phyloP scores from a whole-genome alignment of 30 jellyfish, hydroid and myxozoan genomes.

The Hydractinia echinata region DNA sequence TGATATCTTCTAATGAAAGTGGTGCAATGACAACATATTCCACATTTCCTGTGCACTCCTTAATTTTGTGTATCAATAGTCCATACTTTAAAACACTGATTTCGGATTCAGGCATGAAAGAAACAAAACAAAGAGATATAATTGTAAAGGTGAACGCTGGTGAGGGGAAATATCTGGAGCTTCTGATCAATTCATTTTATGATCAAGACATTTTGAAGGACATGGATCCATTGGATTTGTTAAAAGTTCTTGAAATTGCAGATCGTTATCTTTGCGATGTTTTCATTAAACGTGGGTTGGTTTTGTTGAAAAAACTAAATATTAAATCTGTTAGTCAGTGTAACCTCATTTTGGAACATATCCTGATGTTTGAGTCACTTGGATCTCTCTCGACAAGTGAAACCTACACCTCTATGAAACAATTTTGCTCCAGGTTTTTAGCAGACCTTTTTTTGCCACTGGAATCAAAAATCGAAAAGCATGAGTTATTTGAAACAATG shows the following conservation, averaged over 20 bases:
- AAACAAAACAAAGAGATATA: constrained; percentile 12
- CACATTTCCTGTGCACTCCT: constrained; percentile 34
- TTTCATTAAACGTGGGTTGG: constrained; percentile 25
- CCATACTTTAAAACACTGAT: constrained; percentile 23
- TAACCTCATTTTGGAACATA: constrained; percentile 14
- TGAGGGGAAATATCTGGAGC: constrained; percentile 32
- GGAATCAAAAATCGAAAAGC: constrained; percentile 17
- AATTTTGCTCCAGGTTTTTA: constrained; percentile 23
- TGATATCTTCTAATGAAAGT: neutral
- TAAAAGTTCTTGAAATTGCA: constrained; percentile 26
- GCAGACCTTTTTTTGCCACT: constrained; percentile 8
- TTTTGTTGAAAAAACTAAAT: constrained; percentile 1
- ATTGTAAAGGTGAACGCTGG: constrained; percentile 28
- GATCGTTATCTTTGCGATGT: constrained; percentile 34
- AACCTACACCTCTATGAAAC: neutral
- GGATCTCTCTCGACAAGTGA: constrained; percentile 8
- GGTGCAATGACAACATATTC: neutral
- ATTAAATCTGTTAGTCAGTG: constrained; percentile 26
- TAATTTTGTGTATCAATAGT: constrained; percentile 33
- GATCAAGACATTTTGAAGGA: constrained; percentile 23
- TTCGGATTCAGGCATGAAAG: constrained; percentile 33
- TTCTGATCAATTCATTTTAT: constrained; percentile 32
- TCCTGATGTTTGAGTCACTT: constrained; percentile 1
- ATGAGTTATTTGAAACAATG: constrained; percentile 25
- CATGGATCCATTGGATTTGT: constrained; percentile 14